A percentile compares a stretch with the other conserved stretches of the same genome.
Evolutionary conservation across 2,797 vertebrate species (phyloP).

Genomic region (Balearica regulorum): DNA sequence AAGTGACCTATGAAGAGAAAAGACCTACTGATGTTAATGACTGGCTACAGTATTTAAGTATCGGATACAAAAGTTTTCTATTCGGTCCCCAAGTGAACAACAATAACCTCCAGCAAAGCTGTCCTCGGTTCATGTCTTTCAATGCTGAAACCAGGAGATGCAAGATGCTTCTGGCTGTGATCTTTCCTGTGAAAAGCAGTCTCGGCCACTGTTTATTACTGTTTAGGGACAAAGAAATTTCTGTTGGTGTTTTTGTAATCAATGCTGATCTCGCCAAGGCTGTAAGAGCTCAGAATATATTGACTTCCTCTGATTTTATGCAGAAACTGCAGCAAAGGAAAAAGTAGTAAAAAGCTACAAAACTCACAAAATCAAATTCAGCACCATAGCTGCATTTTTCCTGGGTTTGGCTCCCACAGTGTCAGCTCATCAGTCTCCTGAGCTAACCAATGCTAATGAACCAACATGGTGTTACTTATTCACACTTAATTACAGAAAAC

Average conservation of each 20-base stretch:
- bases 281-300: slow-evolving; percentile 1
- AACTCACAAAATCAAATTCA: background rate
- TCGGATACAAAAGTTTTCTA: background rate
- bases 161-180: slow-evolving; percentile 4
- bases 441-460: background rate
- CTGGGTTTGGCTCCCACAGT: background rate
- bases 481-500: background rate
- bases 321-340: slow-evolving; percentile 37
- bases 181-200: background rate
- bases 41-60: background rate
- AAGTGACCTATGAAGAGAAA: background rate
- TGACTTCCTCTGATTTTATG: slow-evolving; percentile 36
- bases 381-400: background rate
- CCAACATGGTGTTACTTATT: background rate
- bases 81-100: background rate
- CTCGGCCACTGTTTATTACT: background rate
- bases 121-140: slow-evolving; percentile 3
- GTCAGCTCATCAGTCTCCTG: background rate
- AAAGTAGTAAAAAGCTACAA: background rate
- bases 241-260: slow-evolving; percentile 43
- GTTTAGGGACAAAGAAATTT: slow-evolving; percentile 39
- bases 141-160: slow-evolving; percentile 9
- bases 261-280: slow-evolving; percentile 1
- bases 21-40: background rate
- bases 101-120: slow-evolving; percentile 4